Conservation (phyloP, 2,888 invertebrate genomes). For the Chouioia cunea region DNA sequence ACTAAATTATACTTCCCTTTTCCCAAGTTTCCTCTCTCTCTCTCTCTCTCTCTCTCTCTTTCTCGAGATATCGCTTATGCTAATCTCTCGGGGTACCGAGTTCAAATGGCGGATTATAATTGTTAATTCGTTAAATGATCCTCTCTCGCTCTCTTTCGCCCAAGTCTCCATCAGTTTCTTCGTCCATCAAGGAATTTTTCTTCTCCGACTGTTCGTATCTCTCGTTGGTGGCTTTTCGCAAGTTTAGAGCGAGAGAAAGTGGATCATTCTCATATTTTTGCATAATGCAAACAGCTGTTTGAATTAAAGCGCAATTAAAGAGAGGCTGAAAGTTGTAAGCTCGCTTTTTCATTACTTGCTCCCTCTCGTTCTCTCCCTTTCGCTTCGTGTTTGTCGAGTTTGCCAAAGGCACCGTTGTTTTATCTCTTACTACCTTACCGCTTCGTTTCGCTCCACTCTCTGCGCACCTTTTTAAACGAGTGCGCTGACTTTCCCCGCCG, state of each 20-base stretch:
- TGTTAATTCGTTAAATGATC: constrained; percentile 67
- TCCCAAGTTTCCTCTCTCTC: background rate
- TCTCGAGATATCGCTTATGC: constrained; percentile 58
- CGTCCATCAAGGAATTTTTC: constrained; percentile 26
- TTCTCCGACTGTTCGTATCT: constrained; percentile 29
- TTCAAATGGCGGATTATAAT: constrained; percentile 65
- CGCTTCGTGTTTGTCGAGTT: background rate
- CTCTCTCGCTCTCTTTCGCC: constrained; percentile 46
- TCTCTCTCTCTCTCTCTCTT: background rate
- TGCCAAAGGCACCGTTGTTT: too few species aligned
- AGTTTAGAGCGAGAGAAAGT: constrained; percentile 13
- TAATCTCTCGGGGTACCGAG: constrained; percentile 57
- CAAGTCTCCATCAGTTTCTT: constrained; percentile 45
- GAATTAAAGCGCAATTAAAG: constrained; percentile 36
- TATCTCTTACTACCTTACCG: too few species aligned
- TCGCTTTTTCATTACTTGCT: constrained; percentile 26
- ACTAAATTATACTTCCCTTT: background rate
- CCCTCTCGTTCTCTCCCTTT: background rate
- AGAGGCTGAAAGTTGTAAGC: constrained; percentile 6
- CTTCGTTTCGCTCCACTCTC: too few species aligned
- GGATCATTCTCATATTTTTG: constrained; percentile 22
- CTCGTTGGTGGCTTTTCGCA: constrained; percentile 31
- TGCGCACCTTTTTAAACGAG: too few species aligned
- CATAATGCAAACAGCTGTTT: constrained; percentile 37
- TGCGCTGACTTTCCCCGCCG: too few species aligned